These are phyloP conservation scores for Leptinotarsa defecta DNA, from an alignment of 1,140 invertebrate species.

Conservation along the genomic window DNA sequence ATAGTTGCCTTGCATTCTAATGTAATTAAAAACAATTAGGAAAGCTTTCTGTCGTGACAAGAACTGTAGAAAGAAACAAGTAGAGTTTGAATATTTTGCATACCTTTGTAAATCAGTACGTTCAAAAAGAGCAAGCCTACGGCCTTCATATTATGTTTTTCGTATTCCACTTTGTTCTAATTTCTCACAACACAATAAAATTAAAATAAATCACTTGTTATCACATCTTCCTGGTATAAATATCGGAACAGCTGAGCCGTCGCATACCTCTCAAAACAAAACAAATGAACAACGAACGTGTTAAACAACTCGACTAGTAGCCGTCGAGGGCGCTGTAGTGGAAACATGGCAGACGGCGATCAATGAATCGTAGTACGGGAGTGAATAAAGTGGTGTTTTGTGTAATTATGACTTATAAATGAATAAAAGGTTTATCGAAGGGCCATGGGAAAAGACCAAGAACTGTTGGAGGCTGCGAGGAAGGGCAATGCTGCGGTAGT, in stretches of 20 bases:
- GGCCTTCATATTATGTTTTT: not conserved
- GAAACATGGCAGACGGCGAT: constrained; percentile 74
- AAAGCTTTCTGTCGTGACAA: not conserved
- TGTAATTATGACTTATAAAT: constrained; percentile 63
- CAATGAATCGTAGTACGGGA: constrained; percentile 68
- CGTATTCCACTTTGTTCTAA: not conserved
- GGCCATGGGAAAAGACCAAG: constrained; percentile 92
- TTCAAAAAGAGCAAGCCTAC: not conserved
- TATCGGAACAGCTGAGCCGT: not conserved
- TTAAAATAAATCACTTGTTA: not conserved
- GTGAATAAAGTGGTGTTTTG: constrained; percentile 53
- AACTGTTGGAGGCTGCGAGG: constrained; percentile 91
- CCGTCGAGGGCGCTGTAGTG: constrained; percentile 58
- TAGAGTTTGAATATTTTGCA: not conserved
- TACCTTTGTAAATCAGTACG: not conserved
- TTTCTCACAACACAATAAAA: not conserved
- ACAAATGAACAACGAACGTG: constrained; percentile 11
- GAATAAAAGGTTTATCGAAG: constrained; percentile 46
- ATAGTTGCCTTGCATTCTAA: too few relatives aligned
- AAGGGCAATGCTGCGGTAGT: constrained; percentile 87
- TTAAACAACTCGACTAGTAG: not conserved
- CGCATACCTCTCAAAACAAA: not conserved
- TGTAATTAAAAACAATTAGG: too few relatives aligned
- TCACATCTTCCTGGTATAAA: not conserved
- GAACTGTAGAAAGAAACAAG: not conserved